Percentiles rank a stretch among this genome's conserved stretches.
Evolutionary conservation across 2,113 vertebrate species (phyloP).

Genomic region (Pyxicephalus adspersus): DNA sequence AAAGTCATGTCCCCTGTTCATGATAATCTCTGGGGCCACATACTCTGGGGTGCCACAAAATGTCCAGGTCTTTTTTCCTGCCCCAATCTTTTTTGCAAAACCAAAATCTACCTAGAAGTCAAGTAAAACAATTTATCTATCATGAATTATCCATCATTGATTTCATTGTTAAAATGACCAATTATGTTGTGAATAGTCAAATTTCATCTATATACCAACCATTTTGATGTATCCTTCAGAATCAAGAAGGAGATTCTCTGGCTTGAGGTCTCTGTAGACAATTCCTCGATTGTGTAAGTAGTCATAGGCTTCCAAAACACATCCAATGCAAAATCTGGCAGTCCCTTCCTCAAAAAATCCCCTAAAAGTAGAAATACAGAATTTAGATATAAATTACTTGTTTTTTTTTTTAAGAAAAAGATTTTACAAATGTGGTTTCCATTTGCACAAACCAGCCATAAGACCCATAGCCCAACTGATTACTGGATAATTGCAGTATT

Average conservation of each 20-base stretch:
- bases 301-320: constrained; percentile 80
- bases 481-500: too few relatives aligned
- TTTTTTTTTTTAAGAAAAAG: too few relatives aligned
- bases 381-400: too few relatives aligned
- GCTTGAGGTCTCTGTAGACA: constrained; percentile 83
- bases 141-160: too few relatives aligned
- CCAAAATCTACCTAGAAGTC: constrained; percentile 80
- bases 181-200: too few relatives aligned
- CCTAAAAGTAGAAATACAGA: constrained; percentile 57
- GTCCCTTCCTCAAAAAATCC: constrained; percentile 75
- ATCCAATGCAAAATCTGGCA: constrained; percentile 75
- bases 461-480: too few relatives aligned
- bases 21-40: constrained; percentile 82
- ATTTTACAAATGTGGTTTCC: too few relatives aligned
- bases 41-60: constrained; percentile 84
- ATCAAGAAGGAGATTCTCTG: constrained; percentile 85
- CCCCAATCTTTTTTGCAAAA: constrained; percentile 76
- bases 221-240: constrained; percentile 77
- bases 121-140: background rate
- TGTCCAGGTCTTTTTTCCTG: constrained; percentile 80
- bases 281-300: constrained; percentile 80
- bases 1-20: constrained; percentile 84
- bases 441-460: too few relatives aligned
- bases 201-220: constrained; percentile 60
- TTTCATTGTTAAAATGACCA: too few relatives aligned